Base-by-base conservation (phyloP, 2,888 invertebrate species). In the Sinelater perroti region DNA sequence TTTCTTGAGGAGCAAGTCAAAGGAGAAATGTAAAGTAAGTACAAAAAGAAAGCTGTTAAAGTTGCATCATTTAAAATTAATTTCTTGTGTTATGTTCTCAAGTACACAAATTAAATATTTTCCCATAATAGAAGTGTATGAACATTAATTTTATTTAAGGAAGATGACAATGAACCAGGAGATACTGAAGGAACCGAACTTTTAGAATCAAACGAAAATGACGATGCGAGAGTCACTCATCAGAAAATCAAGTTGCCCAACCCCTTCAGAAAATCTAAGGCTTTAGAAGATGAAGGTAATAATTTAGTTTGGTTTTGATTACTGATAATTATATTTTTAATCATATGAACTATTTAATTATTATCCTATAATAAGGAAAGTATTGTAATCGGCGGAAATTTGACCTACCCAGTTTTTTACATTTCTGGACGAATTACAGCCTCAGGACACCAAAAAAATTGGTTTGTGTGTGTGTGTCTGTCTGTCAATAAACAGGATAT, bases 1-100 rank as follows among this genome's bases (percentile, higher is more conserved):
- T 79, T 91, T 91, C 71, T 88, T 87, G 58, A 86, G 89, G 67
- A 87, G 87, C 73, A 88, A 88, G 66, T 89, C 90, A 62, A 87
- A 86, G 73, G 88, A 88, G 75, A 87, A 84, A 65, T 84, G 81
- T 78, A 91, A 87, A 85, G 88, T 88, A 79, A 62, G 66, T 61
- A 16, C n/a, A n/a, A n/a, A n/a, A n/a, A 4, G 11, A 28, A 2
- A 10, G 11, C 2, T 26, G 1, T 10, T 33, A 7, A 3, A 7
- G 11, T 3, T n/a, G 17, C 11, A 7, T 8, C 7, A 10, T 8
- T 38, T 8, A 4, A 20, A 8, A 24, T 11, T 17, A 56, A n/a
- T 14, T n/a, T n/a, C n/a, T n/a, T 6, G 10, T 3, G 3, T 26
- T 26, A 26, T 2, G n/a, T n/a, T n/a, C 26, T 26, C 2, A 3